Evolutionary conservation across 2,888 invertebrate genomes (phyloP), one percentile per base, ranked within the genome.

Genomic region (Leptinotarsa juncta): DNA sequence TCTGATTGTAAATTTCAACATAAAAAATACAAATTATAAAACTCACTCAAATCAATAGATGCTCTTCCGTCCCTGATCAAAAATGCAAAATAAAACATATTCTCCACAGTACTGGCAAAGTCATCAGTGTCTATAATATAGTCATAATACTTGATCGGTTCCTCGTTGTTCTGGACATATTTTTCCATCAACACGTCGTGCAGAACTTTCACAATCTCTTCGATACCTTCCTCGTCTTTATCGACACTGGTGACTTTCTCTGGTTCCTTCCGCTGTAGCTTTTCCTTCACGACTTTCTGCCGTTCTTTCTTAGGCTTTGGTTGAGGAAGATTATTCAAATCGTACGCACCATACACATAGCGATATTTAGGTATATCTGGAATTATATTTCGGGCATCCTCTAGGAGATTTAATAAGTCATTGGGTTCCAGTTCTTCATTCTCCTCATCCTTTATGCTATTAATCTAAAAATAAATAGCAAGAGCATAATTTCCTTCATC

Each of bases 31-130:
- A 7, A 32, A 32, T 26, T 67, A 42, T 23, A 55, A 65, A 26
- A 73, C 74, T 86, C 80, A 91, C 92, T 90, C 71, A 90, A 82
- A 18, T 87, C 82, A 7, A 93, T 84, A 65, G 88, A 84, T 0
- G 92, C 85, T 73, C 87, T 85, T 0, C 91, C 91, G 81, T 93
- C 92, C 67, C 90, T 85, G 0, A 91, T 88, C 4, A 93, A 87
- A 86, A 93, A 93, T 0, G 93, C 90, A n/a, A 91, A 88, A 81
- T 92, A 89, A 86, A 93, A 90, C 60, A 92, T 89, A 82, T 93
- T 93, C 87, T 93, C 92, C 0, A 93, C 88, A 48, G 92, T 91
- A 70, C 88, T 87, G 1, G 90, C 87, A 88, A 92, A 93, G 86
- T 90, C 89, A 49, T 83, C 82, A 0, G 92, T 92, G 84, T 93